Conservation (phyloP, 1,140 invertebrate genomes). For the Heterodera carotae region DNA sequence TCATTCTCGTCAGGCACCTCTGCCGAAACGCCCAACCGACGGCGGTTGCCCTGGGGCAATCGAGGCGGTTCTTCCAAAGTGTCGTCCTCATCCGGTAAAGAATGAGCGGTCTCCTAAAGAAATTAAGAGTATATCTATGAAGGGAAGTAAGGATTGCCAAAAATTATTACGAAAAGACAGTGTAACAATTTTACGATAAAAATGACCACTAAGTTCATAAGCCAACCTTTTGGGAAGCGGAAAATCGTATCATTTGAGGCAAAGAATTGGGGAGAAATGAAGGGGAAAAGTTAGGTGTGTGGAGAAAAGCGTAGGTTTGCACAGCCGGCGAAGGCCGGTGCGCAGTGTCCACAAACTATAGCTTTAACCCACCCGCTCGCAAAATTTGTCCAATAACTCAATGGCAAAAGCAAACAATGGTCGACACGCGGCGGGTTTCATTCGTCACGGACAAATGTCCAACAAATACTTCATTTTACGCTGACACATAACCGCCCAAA, state of each 20-base stretch:
- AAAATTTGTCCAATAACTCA: background rate
- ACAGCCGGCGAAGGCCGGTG: background rate
- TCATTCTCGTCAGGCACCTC: constrained; percentile 62
- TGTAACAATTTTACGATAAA: too few relatives aligned
- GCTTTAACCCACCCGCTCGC: too few relatives aligned
- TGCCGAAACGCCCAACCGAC: constrained; percentile 63
- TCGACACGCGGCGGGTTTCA: background rate
- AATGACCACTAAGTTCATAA: background rate
- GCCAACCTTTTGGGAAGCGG: background rate
- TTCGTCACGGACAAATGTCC: background rate
- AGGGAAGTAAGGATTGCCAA: background rate
- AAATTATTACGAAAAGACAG: too few relatives aligned
- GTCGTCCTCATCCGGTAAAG: constrained; percentile 58
- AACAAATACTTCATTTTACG: background rate
- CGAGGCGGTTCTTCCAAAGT: constrained; percentile 61
- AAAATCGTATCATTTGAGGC: background rate
- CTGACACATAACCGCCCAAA: background rate
- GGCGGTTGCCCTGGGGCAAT: constrained; percentile 50
- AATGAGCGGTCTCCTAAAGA: constrained; percentile 17
- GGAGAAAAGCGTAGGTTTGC: background rate
- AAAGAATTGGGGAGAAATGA: background rate
- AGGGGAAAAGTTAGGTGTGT: background rate
- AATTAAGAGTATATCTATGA: background rate
- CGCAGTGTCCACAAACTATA: too few relatives aligned
- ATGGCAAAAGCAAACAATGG: background rate